Base-by-base conservation (phyloP, 2,797 vertebrate species). In the Dermochelys coriacea region DNA sequence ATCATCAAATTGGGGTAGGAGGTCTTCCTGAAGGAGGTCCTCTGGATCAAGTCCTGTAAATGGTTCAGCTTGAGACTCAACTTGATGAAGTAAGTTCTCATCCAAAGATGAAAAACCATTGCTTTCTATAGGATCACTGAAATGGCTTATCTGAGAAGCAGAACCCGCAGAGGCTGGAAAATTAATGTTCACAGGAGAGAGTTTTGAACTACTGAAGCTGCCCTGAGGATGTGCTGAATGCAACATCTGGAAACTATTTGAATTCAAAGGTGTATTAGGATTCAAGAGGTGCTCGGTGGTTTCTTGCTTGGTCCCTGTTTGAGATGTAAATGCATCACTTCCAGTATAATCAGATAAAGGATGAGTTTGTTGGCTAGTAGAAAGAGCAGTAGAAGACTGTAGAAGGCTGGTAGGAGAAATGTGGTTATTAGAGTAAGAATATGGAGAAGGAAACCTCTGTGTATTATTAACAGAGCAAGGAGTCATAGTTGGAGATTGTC, bases 1-100 rank as follows among this genome's bases (percentile, higher is more conserved):
- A 71, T 98, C 99, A 92, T 99, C 99, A 8, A 99, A 99, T 91
- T 99, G 99, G 12, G 99, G 99, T 93, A 99, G 98, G 12, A 99
- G 98, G 84, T 98, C 98, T 96, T 99, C 99, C 85, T 98, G 99
- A 94, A 99, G 98, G 84, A 99, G 99, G 97, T 99, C 98, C 68
- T 99, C 99, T 0, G 99, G 98, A 89, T 99, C 99, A 92, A 99
- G 98, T 85, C 98, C 98, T 68, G 99, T 99, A 96, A 99, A 99
- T 21, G 98, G 98, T 96, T 98, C 98, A 34, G 96, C 98, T 31
- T 99, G 99, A 96, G 98, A 98, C 45, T 98, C 98, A 11, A 99
- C 98, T 94, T 98, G 98, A 95, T 98, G 98, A 97, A 99, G 98
- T 92, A 99, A 98, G 93, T 97, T 98, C 54, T 99, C 99, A 96